Percentiles rank a stretch among this genome's conserved stretches.
Conservation (phyloP, 2,888 invertebrate genomes). For the Euplagia quadripunctaria region DNA sequence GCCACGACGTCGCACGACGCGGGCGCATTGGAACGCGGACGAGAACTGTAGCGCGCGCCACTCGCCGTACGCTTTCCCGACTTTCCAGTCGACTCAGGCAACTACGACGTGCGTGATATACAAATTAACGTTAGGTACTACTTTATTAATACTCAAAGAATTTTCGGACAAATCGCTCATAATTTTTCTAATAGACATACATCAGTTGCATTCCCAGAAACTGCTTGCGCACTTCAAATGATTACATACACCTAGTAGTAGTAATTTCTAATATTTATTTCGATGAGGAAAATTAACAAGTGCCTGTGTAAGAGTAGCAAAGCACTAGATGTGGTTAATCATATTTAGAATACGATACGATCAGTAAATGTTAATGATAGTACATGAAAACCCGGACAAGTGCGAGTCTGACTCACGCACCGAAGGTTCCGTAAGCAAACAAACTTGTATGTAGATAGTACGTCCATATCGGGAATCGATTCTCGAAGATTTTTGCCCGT, state of each 20-base stretch:
- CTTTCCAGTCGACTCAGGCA: constrained; percentile 67
- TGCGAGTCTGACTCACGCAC: too few species aligned
- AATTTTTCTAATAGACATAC: neutral
- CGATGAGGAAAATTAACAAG: neutral
- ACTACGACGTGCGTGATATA: constrained; percentile 43
- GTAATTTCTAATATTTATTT: neutral
- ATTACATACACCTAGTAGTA: neutral
- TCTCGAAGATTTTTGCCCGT: too few species aligned
- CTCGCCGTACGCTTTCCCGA: constrained; percentile 77
- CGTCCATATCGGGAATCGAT: too few species aligned
- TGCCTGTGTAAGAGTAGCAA: neutral
- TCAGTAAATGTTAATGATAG: neutral
- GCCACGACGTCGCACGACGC: constrained; percentile 37
- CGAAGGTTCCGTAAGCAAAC: too few species aligned
- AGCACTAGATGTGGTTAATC: neutral
- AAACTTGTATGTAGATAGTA: too few species aligned
- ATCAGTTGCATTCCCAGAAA: neutral
- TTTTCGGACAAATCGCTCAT: neutral
- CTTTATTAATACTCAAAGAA: constrained; percentile 32
- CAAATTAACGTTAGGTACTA: constrained; percentile 56
- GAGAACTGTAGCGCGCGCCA: constrained; percentile 63
- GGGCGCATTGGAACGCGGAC: constrained; percentile 74
- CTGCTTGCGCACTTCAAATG: neutral
- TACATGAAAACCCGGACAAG: too few species aligned
- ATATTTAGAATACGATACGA: neutral